These are phyloP conservation scores for Epizoanthus ramosus DNA, from an alignment of 92 coral and sea anemone genomes.

Conservation along the genomic window DNA sequence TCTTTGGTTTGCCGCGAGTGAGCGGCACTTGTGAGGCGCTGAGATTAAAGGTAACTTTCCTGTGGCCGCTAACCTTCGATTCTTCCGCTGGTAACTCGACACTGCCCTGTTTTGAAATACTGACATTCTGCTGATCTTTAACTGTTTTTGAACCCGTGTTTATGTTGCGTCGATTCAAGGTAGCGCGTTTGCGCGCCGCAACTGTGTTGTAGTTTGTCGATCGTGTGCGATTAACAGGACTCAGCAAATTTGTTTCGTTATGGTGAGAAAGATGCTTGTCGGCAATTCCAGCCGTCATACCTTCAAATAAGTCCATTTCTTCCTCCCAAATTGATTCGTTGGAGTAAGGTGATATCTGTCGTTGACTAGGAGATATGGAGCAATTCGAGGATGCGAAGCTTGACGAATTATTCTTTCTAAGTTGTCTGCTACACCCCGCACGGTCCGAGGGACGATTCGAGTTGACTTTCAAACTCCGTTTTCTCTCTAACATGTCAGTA, in stretches of 20 bases:
- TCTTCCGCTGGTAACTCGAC: not conserved
- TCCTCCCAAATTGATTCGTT: not conserved
- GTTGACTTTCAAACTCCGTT: no score
- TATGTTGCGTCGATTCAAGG: not conserved
- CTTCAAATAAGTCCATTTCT: no score
- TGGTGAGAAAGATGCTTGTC: no score
- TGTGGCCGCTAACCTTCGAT: not conserved
- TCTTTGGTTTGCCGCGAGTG: not conserved
- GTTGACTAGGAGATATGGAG: no score
- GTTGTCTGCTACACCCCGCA: no score
- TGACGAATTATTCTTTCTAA: no score
- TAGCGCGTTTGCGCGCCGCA: no score
- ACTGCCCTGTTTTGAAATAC: not conserved
- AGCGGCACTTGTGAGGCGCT: not conserved
- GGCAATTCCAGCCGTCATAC: no score
- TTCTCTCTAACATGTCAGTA: no score
- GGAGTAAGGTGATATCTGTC: not conserved
- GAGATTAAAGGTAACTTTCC: slow-evolving; percentile 6
- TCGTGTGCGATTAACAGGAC: not conserved
- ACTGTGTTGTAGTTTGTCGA: not conserved
- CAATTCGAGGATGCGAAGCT: no score
- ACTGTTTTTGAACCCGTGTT: not conserved
- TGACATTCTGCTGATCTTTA: not conserved
- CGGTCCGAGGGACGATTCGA: no score
- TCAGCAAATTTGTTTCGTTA: no score